Percentiles rank a stretch among this genome's conserved stretches.
These are phyloP conservation scores for Watsonalla cultraria DNA, from an alignment of 2,888 invertebrate species.

Conservation along the genomic window DNA sequence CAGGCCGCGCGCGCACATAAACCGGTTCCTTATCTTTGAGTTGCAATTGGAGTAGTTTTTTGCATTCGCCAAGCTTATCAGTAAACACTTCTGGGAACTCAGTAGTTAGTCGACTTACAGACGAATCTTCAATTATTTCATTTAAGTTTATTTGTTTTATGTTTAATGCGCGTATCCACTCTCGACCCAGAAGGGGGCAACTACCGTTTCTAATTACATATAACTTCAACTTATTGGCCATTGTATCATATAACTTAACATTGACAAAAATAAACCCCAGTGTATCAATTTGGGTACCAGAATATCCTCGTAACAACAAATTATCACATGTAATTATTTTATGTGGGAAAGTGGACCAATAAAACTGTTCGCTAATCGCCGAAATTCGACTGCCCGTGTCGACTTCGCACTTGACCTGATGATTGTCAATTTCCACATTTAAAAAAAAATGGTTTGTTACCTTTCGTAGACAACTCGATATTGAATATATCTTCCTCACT, in stretches of 20 bases:
- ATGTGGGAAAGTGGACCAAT: slow-evolving; percentile 5
- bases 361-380: slow-evolving; percentile 14
- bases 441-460: slow-evolving; percentile 6
- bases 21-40: slow-evolving; percentile 11
- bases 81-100: slow-evolving; percentile 16
- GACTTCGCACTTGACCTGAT: slow-evolving; percentile 13
- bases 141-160: slow-evolving; percentile 10
- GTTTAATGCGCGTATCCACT: slow-evolving; percentile 13
- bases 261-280: slow-evolving; percentile 5
- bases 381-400: slow-evolving; percentile 19
- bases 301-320: background rate
- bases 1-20: slow-evolving; percentile 10
- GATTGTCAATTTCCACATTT: slow-evolving; percentile 6
- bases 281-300: slow-evolving; percentile 5
- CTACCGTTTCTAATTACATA: slow-evolving; percentile 11
- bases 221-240: slow-evolving; percentile 2
- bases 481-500: slow-evolving; percentile 1
- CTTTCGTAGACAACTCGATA: too few relatives aligned
- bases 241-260: background rate
- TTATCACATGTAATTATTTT: too few relatives aligned
- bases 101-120: slow-evolving; percentile 1
- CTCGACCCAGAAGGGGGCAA: slow-evolving; percentile 11
- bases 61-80: slow-evolving; percentile 11
- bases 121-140: slow-evolving; percentile 1
- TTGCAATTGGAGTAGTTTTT: slow-evolving; percentile 8